Conservation (phyloP, 2,113 vertebrate species). For the Parus major region DNA sequence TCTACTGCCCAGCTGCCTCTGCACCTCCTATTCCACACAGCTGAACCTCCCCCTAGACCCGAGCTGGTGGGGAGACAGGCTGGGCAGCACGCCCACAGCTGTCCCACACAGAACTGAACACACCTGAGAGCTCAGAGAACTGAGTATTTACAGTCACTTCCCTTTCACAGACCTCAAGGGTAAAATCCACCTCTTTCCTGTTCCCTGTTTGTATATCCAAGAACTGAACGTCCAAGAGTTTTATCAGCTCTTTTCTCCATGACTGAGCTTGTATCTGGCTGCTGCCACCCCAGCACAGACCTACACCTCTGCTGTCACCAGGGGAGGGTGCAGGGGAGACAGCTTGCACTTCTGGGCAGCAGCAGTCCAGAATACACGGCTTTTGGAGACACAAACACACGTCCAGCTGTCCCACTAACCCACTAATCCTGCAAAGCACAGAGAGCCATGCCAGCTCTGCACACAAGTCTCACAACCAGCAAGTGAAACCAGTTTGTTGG, state of each 20-base stretch:
- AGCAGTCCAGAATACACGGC: not conserved
- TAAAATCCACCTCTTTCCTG: not conserved
- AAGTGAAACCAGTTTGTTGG: slow-evolving; percentile 29
- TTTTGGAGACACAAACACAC: not conserved
- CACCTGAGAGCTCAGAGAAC: not conserved
- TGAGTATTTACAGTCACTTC: not conserved
- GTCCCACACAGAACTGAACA: not conserved
- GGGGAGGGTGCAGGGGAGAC: not conserved
- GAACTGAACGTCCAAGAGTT: not conserved
- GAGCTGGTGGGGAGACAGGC: not conserved
- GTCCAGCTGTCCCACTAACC: not conserved
- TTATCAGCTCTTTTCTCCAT: not conserved
- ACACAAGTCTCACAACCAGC: not conserved
- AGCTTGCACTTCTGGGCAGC: not conserved
- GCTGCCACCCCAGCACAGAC: not conserved
- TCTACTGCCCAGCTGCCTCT: not conserved
- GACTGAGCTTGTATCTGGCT: not conserved
- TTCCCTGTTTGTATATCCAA: not conserved
- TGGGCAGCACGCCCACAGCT: rapidly evolving
- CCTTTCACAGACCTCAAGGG: not conserved
- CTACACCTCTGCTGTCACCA: not conserved
- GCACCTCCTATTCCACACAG: not conserved
- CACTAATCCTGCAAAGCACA: not conserved
- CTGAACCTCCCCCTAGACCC: not conserved
- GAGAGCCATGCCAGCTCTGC: not conserved